Evolutionary conservation across 2,888 invertebrate species (phyloP).

Genomic region (Agonopterix heracliana): DNA sequence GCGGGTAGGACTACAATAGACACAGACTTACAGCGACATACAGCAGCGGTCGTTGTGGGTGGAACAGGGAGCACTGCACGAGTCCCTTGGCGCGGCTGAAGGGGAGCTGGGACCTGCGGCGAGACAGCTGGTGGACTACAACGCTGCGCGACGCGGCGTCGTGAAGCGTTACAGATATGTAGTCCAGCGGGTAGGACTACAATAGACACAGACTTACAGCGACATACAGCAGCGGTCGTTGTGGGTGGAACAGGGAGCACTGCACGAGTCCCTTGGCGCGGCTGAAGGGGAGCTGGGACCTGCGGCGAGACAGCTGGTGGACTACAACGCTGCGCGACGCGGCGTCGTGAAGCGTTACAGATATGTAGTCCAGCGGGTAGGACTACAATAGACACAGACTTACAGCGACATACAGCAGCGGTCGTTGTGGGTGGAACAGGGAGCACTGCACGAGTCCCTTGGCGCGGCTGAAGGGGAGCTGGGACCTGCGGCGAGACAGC

Average conservation of each 20-base stretch:
- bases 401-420: slow-evolving; percentile 95
- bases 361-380: slow-evolving; percentile 93
- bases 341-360: slow-evolving; percentile 90
- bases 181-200: slow-evolving; percentile 84
- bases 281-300: slow-evolving; percentile 93
- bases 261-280: slow-evolving; percentile 94
- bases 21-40: slow-evolving; percentile 89
- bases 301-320: slow-evolving; percentile 93
- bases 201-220: slow-evolving; percentile 78
- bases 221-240: slow-evolving; percentile 93
- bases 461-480: slow-evolving; percentile 92
- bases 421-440: slow-evolving; percentile 93
- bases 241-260: slow-evolving; percentile 95
- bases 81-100: slow-evolving; percentile 92
- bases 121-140: slow-evolving; percentile 94
- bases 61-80: slow-evolving; percentile 95
- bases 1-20: slow-evolving; percentile 42
- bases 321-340: slow-evolving; percentile 90
- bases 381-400: slow-evolving; percentile 35
- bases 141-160: slow-evolving; percentile 90
- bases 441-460: slow-evolving; percentile 95
- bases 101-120: slow-evolving; percentile 91
- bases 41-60: slow-evolving; percentile 92
- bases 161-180: slow-evolving; percentile 91
- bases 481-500: slow-evolving; percentile 90